phyloP scores from a whole-genome alignment of 2,888 invertebrate genomes.

The Osmoderma eremita region DNA sequence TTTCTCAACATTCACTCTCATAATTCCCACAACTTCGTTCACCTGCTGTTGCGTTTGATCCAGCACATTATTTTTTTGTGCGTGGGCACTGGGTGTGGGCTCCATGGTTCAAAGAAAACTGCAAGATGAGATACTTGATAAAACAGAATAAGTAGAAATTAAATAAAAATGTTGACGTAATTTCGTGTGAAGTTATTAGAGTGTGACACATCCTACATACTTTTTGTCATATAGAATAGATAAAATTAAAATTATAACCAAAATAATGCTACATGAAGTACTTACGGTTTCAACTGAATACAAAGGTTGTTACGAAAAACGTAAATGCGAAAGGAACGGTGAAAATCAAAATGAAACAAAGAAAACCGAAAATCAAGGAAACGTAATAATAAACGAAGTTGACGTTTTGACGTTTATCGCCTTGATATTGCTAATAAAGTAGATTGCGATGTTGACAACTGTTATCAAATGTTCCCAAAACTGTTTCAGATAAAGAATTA shows the following conservation, averaged over 20 bases:
- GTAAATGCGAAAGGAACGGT: background rate
- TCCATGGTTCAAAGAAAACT: constrained; percentile 34
- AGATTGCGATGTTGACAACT: too few species aligned
- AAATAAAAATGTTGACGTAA: constrained; percentile 8
- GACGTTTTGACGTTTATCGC: constrained; percentile 11
- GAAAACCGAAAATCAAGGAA: background rate
- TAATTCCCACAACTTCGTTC: constrained; percentile 87
- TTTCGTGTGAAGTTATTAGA: constrained; percentile 9
- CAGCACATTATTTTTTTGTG: constrained; percentile 48
- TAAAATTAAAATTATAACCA: background rate
- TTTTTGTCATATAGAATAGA: background rate
- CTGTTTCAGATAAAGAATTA: too few species aligned
- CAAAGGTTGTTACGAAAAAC: background rate
- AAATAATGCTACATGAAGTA: background rate
- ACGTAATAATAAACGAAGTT: background rate
- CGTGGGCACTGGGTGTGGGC: constrained; percentile 17
- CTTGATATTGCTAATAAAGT: too few species aligned
- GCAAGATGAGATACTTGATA: background rate
- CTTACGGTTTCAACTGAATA: constrained; percentile 21
- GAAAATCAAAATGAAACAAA: constrained; percentile 14
- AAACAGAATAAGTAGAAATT: background rate
- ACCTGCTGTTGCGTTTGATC: constrained; percentile 63
- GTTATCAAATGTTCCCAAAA: too few species aligned
- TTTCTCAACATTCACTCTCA: constrained; percentile 96
- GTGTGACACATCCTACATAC: constrained; percentile 14